Percentiles rank a stretch among this genome's conserved stretches.
Evolutionary conservation across 2,888 invertebrate species (phyloP).

Genomic region (Lochmaea crataegi): DNA sequence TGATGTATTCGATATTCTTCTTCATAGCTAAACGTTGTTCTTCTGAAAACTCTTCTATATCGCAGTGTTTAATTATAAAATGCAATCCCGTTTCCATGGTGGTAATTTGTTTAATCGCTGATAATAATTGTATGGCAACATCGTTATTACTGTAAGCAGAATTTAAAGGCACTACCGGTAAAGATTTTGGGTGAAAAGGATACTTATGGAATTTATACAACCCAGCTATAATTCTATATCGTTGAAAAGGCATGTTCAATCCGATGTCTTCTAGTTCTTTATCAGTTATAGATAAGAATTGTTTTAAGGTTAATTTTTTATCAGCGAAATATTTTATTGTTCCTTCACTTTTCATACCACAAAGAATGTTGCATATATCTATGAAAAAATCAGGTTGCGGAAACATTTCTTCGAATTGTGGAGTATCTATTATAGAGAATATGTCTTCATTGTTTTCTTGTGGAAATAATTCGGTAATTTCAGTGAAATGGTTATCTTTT

Average conservation of each 20-base stretch:
- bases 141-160: constrained; percentile 67
- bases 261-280: constrained; percentile 70
- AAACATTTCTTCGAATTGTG: constrained; percentile 49
- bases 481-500: constrained; percentile 65
- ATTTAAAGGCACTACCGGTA: constrained; percentile 57
- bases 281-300: constrained; percentile 71
- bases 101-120: constrained; percentile 70
- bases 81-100: constrained; percentile 70
- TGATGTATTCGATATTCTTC: constrained; percentile 37
- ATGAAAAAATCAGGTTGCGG: constrained; percentile 64
- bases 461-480: constrained; percentile 66
- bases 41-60: constrained; percentile 46
- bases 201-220: constrained; percentile 71
- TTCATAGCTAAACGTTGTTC: constrained; percentile 40
- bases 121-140: constrained; percentile 68
- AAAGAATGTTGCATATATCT: constrained; percentile 70
- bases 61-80: constrained; percentile 67
- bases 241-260: constrained; percentile 71
- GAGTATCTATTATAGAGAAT: constrained; percentile 37
- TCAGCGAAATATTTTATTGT: constrained; percentile 66
- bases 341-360: constrained; percentile 71
- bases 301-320: constrained; percentile 67
- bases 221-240: constrained; percentile 68
- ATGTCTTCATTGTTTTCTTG: constrained; percentile 58
- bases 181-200: constrained; percentile 68